Base-by-base conservation (phyloP, 2,797 vertebrate genomes). In the Pristis pectinata region DNA sequence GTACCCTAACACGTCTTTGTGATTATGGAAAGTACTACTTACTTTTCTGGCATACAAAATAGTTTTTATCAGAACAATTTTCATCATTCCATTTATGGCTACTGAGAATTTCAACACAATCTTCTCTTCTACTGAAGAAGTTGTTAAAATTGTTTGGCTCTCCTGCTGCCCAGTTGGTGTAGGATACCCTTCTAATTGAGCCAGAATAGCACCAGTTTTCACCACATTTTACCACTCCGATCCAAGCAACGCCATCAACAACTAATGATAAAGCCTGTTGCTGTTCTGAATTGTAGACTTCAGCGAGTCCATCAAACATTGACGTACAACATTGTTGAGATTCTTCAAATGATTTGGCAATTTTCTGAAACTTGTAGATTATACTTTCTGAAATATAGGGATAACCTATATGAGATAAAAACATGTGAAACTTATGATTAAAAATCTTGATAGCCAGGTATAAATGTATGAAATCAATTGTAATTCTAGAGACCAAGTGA, bases 31-130 rank as follows among this genome's bases (percentile, higher is more conserved):
- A 91, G 6, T 9, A 67, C 13, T 91, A 91, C 87, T 91, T 91
- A 64, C 87, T 91, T 91, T 91, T 13, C 41, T 91, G 59, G 87
- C 87, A 91, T 3, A 91, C 19, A 91, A 41, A 91, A 24, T 64
- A 41, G 5, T 91, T 22, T 91, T 91, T 2, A 8, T 22, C 0
- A 91, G n/a, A 19, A 34, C 87, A 91, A 67, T 67, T 91, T 91
- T 91, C 59, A 41, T 91, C 59, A 67, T 91, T 91, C 87, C 87
- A 91, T 41, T 91, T 3, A 9, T 11, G 34, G 59, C 19, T 91
- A 37, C 87, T n/a, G 56, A 61, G 34, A 85, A 89, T 89, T 85
- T 64, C 6, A 41, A 91, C 87, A 67, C 87, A 91, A n/a, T 67
- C 4, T 59, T 91, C 87, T 24, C 37, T 59, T 91, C 87, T 87